phyloP scores from a whole-genome alignment of 2,113 vertebrate species.

The Pithys albifrons region DNA sequence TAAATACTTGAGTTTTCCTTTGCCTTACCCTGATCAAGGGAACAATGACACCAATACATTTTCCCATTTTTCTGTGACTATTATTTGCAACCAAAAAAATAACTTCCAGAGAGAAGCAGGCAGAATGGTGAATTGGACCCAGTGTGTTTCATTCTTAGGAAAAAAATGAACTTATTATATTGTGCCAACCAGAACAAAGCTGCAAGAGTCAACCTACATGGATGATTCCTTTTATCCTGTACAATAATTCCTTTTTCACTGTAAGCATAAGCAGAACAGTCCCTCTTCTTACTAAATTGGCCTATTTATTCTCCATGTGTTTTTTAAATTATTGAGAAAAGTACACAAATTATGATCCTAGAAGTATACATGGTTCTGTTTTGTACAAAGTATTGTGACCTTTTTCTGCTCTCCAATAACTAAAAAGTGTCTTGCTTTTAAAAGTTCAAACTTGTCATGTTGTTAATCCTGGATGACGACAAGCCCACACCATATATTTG shows the following conservation, averaged over 20 bases:
- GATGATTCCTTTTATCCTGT: background rate
- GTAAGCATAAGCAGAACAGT: background rate
- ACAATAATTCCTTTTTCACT: background rate
- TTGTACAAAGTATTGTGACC: background rate
- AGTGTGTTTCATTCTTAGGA: background rate
- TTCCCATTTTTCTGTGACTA: background rate
- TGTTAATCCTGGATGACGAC: constrained; percentile 23
- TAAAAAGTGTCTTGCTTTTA: constrained; percentile 36
- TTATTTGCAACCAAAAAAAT: background rate
- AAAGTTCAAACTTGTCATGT: constrained; percentile 57
- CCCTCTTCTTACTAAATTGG: background rate
- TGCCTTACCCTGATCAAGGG: constrained; percentile 5
- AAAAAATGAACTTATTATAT: background rate
- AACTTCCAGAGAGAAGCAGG: background rate
- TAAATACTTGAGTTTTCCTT: constrained; percentile 16
- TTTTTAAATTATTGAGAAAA: background rate
- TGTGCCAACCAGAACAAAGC: background rate
- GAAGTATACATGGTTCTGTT: constrained; percentile 1
- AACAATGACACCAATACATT: background rate
- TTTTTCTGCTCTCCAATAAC: constrained; percentile 55
- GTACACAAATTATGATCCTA: background rate
- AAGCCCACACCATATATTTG: background rate
- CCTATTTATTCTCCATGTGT: background rate
- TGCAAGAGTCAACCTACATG: background rate
- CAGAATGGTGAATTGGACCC: background rate